Percentiles rank a stretch among this genome's conserved stretches.
phyloP scores from a whole-genome alignment of 2,888 invertebrate species.

The Leucoma salicis region DNA sequence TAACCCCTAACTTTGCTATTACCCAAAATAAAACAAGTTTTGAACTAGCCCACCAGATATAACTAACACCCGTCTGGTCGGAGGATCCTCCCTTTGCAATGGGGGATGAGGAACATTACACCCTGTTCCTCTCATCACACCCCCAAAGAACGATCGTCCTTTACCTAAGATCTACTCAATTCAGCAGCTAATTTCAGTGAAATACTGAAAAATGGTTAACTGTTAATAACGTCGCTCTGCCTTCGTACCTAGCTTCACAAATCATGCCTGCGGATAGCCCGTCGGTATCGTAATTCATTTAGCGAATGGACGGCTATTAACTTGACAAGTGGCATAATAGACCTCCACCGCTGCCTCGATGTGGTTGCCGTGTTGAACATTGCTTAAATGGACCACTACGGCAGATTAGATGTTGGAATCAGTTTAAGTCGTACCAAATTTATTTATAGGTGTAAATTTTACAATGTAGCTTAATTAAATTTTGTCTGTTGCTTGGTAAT shows the following conservation, averaged over 20 bases:
- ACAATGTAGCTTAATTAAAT: not conserved
- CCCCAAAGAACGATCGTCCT: too few species aligned
- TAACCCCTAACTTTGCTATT: too few species aligned
- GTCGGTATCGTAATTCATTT: conserved; percentile 53
- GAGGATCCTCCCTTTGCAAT: too few species aligned
- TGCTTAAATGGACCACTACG: conserved; percentile 58
- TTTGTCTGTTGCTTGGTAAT: not conserved
- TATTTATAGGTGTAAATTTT: conserved; percentile 16
- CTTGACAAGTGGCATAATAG: conserved; percentile 48
- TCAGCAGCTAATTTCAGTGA: too few species aligned
- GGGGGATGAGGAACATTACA: too few species aligned
- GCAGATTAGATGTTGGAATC: conserved; percentile 37
- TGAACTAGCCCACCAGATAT: too few species aligned
- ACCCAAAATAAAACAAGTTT: too few species aligned
- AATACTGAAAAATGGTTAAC: too few species aligned
- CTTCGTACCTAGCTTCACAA: conserved; percentile 28
- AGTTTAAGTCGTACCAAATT: conserved; percentile 28
- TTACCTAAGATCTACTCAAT: too few species aligned
- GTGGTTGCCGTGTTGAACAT: conserved; percentile 55
- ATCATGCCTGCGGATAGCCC: conserved; percentile 39
- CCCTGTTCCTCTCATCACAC: too few species aligned
- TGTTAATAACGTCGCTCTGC: too few species aligned
- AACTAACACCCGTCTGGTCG: too few species aligned
- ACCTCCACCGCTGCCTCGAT: conserved; percentile 27
- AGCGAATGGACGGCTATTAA: conserved; percentile 52